Evolutionary conservation across 2,113 vertebrate species (phyloP).

Genomic region (Ameiurus melas): DNA sequence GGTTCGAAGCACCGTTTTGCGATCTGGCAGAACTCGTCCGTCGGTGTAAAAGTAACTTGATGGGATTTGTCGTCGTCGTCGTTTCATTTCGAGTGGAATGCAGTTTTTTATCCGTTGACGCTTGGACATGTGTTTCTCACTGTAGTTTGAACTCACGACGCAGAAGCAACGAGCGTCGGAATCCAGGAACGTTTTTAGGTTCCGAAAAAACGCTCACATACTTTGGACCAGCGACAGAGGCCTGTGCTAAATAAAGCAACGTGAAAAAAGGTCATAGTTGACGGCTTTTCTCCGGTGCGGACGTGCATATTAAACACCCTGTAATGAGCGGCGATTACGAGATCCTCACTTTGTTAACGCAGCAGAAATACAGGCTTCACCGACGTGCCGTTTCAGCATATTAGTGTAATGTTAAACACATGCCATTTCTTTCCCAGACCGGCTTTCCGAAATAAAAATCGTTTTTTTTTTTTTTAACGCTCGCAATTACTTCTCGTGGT

Average conservation of each 20-base stretch:
- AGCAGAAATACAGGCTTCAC: constrained; percentile 48
- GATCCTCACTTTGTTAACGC: constrained; percentile 49
- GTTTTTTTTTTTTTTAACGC: not conserved
- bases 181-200: constrained; percentile 34
- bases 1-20: not conserved
- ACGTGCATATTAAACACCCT: constrained; percentile 51
- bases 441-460: constrained; percentile 42
- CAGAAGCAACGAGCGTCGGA: constrained; percentile 28
- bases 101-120: not conserved
- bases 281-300: constrained; percentile 25
- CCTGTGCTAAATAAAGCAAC: constrained; percentile 42
- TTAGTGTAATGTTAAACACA: constrained; percentile 55
- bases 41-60: not conserved
- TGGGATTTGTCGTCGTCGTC: not conserved
- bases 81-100: constrained; percentile 9
- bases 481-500: constrained; percentile 24
- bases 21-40: not conserved
- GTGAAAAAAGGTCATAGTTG: constrained; percentile 36
- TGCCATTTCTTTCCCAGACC: constrained; percentile 43
- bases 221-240: constrained; percentile 33
- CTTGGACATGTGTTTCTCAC: constrained; percentile 33
- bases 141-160: constrained; percentile 7
- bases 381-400: constrained; percentile 51
- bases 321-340: constrained; percentile 50
- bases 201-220: constrained; percentile 31